phyloP scores from a whole-genome alignment of 2,113 vertebrate genomes.

The Collichthys lucidus region DNA sequence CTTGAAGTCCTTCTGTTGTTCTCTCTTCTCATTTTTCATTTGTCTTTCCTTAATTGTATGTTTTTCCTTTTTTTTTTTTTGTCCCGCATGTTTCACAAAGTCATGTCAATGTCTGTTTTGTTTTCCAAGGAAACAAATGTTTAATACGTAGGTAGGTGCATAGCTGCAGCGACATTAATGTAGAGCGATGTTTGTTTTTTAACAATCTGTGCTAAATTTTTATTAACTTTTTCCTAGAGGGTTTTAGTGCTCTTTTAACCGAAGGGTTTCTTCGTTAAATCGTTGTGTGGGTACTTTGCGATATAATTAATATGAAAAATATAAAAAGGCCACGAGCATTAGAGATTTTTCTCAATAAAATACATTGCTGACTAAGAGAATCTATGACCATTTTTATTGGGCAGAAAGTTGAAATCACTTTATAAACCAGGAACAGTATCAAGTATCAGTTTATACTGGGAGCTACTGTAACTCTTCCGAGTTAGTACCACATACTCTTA shows the following conservation, averaged over 20 bases:
- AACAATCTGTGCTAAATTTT: constrained; percentile 15
- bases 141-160: not conserved
- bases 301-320: constrained; percentile 7
- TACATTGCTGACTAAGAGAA: not conserved
- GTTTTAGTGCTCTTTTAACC: not conserved
- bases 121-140: constrained; percentile 1
- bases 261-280: not conserved
- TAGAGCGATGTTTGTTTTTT: constrained; percentile 37
- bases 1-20: constrained; percentile 18
- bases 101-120: constrained; percentile 9
- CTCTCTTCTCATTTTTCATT: not conserved
- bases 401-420: not conserved
- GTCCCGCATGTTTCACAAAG: constrained; percentile 1
- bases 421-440: not conserved
- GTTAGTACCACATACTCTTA: not conserved
- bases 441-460: not conserved
- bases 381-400: not conserved
- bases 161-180: not conserved
- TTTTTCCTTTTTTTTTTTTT: not conserved
- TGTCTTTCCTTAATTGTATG: too few relatives aligned
- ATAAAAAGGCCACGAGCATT: not conserved
- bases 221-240: constrained; percentile 23
- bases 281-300: not conserved
- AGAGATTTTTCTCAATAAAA: constrained; percentile 49
- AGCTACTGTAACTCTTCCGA: not conserved